Base-by-base conservation (phyloP, 2,888 invertebrate genomes). In the Perdita meconis region DNA sequence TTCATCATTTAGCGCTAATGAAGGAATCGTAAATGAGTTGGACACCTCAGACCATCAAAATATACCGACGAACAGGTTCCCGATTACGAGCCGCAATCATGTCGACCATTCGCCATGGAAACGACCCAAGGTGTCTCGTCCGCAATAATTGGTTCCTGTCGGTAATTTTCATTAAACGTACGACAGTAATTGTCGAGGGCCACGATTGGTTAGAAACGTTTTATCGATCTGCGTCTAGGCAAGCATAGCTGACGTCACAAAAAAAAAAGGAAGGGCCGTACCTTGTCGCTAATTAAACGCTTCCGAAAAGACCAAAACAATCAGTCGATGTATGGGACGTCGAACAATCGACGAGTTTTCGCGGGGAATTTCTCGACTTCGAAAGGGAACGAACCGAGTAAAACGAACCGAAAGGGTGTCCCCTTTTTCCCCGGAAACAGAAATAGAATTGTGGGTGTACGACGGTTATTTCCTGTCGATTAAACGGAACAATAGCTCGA, bases 401-500 rank as follows among this genome's bases (percentile, higher is more conserved):
- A 24, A 61, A 61, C 47, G 36, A 61, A n/a, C 47, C 16, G 42
- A 42, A 36, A 24, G 4, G 34, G 13, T 24, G 34, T 44, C 10
- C 42, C 3, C 26, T 38, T 22, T 47, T 51, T 26, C 44, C 1
- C 40, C 8, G 8, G 30, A 10, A 1, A 24, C 16, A 47, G 44
- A 24, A 57, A 61, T 61, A 30, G 40, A 61, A 75, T 50, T 10
- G 47, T 47, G 30, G 42, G 19, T 50, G 50, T 40, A 38, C 26
- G 36, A 30, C 30, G 26, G 36, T 70, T 64, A 51, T 59, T 64
- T 74, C 63, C 42, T 8, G 63, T 64, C 74, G 74, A 70, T 70
- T 74, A 74, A 59, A 63, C 57, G 63, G 22, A 51, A 69, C 71
- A 70, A 74, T 74, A 64, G 51, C 42, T 38, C n/a, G 38, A 19